Evolutionary conservation across 1,140 invertebrate genomes (phyloP), one percentile per base, ranked within the genome.

Genomic region (Trachelipus rathkii): DNA sequence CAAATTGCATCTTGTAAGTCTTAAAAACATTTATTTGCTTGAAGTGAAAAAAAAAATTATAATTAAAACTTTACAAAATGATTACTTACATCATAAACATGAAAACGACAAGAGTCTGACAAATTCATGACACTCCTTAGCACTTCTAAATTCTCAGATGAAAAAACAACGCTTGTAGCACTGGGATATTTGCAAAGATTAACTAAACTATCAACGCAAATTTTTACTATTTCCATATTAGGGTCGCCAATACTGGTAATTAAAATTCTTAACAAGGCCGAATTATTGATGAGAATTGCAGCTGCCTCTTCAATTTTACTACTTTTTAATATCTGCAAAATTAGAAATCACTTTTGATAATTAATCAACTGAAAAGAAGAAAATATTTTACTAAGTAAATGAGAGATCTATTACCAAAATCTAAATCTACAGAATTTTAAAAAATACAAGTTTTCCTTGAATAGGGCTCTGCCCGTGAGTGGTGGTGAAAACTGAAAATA

Each of bases 21-120:
- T n/a, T n/a, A n/a, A n/a, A n/a, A n/a, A n/a, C n/a, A n/a, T n/a
- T n/a, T n/a, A n/a, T n/a, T n/a, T n/a, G n/a, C n/a, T n/a, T n/a
- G n/a, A n/a, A n/a, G n/a, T n/a, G n/a, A n/a, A n/a, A n/a, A n/a
- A n/a, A n/a, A n/a, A n/a, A n/a, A n/a, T n/a, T n/a, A n/a, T n/a
- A n/a, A n/a, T n/a, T n/a, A n/a, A n/a, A n/a, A n/a, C n/a, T n/a
- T n/a, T n/a, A n/a, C n/a, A 33, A 3, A 13, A 60, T 8, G 4
- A 60, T 4, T 60, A 19, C 50, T 60, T 60, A 60, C 50, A 19
- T 60, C 50, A 60, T 60, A 60, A 60, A 60, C 50, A 60, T 60
- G 50, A 60, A 15, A 60, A 15, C 50, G 11, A 60, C 19, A 60
- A 13, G 50, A 60, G 19, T 60, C 50, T 13, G 50, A 60, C 50